Conservation (phyloP, 2,797 vertebrate species). For the Myiothlypis coronata region DNA sequence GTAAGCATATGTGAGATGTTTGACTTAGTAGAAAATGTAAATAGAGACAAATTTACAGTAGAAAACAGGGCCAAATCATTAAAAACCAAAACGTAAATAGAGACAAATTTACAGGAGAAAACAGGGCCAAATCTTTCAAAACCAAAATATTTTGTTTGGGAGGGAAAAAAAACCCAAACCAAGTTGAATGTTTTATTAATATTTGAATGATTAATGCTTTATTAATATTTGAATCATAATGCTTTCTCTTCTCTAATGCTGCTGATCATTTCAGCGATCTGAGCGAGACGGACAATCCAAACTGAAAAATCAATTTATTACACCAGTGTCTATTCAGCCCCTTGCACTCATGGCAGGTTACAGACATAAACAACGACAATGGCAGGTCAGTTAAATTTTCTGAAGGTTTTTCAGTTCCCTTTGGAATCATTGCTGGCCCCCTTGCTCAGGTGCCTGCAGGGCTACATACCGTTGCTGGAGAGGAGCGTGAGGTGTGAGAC, state of each 20-base stretch:
- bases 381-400: not conserved
- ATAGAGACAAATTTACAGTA: not conserved
- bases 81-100: not conserved
- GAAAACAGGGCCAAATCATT: not conserved
- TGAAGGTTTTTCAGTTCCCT: constrained; percentile 47
- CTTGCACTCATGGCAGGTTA: not conserved
- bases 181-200: not conserved
- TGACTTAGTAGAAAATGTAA: not conserved
- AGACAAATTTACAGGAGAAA: not conserved
- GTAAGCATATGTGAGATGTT: not conserved
- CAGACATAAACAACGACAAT: not conserved
- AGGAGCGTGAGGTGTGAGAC: constrained; percentile 92
- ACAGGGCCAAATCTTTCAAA: no score
- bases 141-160: not conserved
- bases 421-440: constrained; percentile 16
- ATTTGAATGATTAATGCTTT: not conserved
- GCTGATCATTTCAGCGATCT: not conserved
- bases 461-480: constrained; percentile 91
- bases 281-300: not conserved
- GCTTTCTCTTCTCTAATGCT: not conserved
- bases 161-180: not conserved
- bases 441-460: not conserved
- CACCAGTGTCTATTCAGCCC: constrained; percentile 34
- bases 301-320: rapidly evolving
- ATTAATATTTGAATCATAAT: not conserved